Evolutionary conservation across 1,140 invertebrate genomes (phyloP).

Genomic region (Macrobrachium rosenbergii): DNA sequence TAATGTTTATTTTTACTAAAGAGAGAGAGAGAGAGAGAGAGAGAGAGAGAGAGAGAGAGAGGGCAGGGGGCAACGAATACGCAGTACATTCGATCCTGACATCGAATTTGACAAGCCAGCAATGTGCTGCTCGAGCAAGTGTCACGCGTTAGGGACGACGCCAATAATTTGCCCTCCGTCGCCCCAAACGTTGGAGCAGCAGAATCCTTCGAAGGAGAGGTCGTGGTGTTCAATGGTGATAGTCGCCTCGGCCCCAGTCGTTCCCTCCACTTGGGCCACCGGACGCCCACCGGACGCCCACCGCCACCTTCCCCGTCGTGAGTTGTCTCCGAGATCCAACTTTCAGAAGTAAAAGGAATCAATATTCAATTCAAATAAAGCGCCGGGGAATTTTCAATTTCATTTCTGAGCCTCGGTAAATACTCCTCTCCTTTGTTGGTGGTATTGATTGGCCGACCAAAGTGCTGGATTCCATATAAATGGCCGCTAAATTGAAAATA

Average conservation of each 20-base stretch:
- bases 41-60: not conserved
- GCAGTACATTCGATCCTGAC: not conserved
- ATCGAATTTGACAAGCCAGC: not conserved
- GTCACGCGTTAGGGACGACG: too few relatives aligned
- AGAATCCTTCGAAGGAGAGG: too few relatives aligned
- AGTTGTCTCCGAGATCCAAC: conserved; percentile 59
- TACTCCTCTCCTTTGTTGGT: conserved; percentile 56
- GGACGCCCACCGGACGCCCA: not conserved
- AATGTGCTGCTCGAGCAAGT: too few relatives aligned
- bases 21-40: conserved; percentile 4
- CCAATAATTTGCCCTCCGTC: too few relatives aligned
- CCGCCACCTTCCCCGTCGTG: conserved; percentile 7
- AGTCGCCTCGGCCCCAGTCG: too few relatives aligned
- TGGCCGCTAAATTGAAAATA: conserved; percentile 65
- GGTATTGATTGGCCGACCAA: conserved; percentile 59
- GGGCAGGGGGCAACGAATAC: not conserved
- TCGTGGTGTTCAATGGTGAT: too few relatives aligned
- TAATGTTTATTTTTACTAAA: too few relatives aligned
- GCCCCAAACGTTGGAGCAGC: too few relatives aligned
- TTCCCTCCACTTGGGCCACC: too few relatives aligned
- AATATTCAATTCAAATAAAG: conserved; percentile 66
- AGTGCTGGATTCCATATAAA: conserved; percentile 64
- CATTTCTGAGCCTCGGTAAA: conserved; percentile 66
- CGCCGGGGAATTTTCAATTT: conserved; percentile 64
- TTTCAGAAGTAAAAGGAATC: conserved; percentile 61